Evolutionary conservation across 2,888 invertebrate genomes (phyloP).

Genomic region (Meteorus colon): DNA sequence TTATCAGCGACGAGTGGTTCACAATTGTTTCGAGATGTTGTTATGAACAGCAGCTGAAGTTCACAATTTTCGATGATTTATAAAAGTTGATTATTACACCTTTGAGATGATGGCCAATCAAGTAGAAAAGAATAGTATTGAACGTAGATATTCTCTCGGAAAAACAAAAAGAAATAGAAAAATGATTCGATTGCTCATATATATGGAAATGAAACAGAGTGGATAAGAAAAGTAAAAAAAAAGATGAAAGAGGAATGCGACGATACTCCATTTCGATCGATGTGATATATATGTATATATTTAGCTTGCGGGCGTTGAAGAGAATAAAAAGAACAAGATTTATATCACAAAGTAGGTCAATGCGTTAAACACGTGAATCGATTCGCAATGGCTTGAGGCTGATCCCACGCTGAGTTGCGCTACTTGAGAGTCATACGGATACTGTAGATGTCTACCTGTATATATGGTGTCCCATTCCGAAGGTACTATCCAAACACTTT

Average conservation of each 20-base stretch:
- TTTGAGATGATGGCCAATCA: no score
- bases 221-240: background rate
- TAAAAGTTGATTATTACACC: no score
- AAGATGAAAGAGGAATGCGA: background rate
- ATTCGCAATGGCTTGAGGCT: conserved; percentile 52
- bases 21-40: no score
- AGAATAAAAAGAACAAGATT: conserved; percentile 55
- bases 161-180: background rate
- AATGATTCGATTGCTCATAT: background rate
- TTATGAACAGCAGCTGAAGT: no score
- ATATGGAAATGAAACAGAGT: background rate
- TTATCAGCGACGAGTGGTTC: no score
- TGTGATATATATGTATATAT: background rate
- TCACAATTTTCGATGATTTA: no score
- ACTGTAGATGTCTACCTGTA: background rate
- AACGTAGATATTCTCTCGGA: background rate
- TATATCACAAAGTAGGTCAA: conserved; percentile 61
- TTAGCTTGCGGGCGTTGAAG: conserved; percentile 44
- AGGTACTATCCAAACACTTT: background rate
- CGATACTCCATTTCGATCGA: conserved; percentile 4
- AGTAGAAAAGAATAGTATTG: no score
- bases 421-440: conserved; percentile 24
- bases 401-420: conserved; percentile 37
- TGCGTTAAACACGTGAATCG: conserved; percentile 58
- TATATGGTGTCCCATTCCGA: background rate